Evolutionary conservation across 2,797 vertebrate species (phyloP), one percentile per base, ranked within the genome.

Genomic region (Pangasius macronema): DNA sequence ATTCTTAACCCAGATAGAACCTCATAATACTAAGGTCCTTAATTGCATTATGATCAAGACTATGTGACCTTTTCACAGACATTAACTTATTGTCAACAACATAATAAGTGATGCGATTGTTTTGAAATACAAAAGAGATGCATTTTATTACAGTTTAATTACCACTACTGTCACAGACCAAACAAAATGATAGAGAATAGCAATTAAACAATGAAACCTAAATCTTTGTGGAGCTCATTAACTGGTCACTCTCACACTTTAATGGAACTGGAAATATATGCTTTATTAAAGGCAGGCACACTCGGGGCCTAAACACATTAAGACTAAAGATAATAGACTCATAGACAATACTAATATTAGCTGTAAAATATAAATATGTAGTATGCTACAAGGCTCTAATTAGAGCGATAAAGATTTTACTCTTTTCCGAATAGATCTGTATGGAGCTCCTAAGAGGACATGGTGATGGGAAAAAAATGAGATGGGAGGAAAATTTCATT

Each of bases 151-250:
- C 24, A 63, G 39, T 82, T 82, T 61, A 61, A 81, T 82, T 46
- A 82, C 24, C 30, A n/a, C 46, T 46, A 46, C n/a, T 63, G 7
- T 14, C 36, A 46, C 55, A 82, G 24, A 63, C 57, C 42, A 46
- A 61, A 81, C 57, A 39, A 24, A 61, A 63, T 81, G 13, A 30
- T 30, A 18, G 39, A 30, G 39, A 49, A 80, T 13, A 59, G 53
- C 53, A 80, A 39, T 80, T 59, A 27, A 59, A 80, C 30, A 55
- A 79, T 57, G n/a, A 36, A 57, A 46, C 13, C 36, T 63, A 82
- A 82, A 63, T 82, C 36, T 63, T 63, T 18, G 14, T 82, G 57
- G 24, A 46, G 59, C 57, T 46, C 79, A 82, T 82, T 82, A 63
- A 46, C 79, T 63, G 57, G 24, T n/a, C 5, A 81, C 55, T 16